A percentile compares a stretch with the other conserved stretches of the same genome.
Conservation (phyloP, 2,113 vertebrate species). For the Pangasianodon gigas region DNA sequence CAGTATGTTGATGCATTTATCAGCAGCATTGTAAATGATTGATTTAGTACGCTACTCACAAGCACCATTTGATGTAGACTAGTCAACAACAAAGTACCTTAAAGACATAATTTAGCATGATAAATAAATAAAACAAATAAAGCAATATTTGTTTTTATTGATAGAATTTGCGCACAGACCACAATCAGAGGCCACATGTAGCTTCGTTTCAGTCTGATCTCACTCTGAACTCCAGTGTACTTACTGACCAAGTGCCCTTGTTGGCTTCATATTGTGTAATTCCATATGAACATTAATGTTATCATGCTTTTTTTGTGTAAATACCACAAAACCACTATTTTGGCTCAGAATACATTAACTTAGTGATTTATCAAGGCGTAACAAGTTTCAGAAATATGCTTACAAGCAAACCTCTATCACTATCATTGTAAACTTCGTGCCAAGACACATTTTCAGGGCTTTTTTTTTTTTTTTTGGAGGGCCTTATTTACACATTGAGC, state of each 20-base stretch:
- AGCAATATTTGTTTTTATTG: slow-evolving; percentile 27
- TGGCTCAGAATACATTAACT: neutral
- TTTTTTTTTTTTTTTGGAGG: neutral
- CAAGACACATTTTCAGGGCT: slow-evolving; percentile 1
- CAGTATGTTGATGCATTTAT: slow-evolving; percentile 46
- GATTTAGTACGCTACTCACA: slow-evolving; percentile 3
- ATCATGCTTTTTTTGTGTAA: neutral
- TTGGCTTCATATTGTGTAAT: slow-evolving; percentile 5
- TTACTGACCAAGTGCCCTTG: slow-evolving; percentile 13
- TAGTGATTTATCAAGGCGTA: neutral
- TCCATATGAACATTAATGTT: neutral
- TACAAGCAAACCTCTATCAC: slow-evolving; percentile 12
- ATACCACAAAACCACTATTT: slow-evolving; percentile 18
- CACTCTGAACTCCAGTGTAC: neutral
- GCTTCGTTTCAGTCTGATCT: neutral
- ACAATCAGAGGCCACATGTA: neutral
- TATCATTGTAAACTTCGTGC: neutral
- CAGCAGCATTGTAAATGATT: slow-evolving; percentile 18
- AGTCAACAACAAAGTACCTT: neutral
- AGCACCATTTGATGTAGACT: neutral
- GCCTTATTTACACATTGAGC: neutral
- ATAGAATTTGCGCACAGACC: neutral
- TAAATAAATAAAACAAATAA: neutral
- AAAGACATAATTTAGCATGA: neutral
- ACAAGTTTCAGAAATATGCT: neutral